phyloP scores from a whole-genome alignment of 30 jellyfish, hydroid and myxozoan genomes.

The Turritopsis dohrnii region DNA sequence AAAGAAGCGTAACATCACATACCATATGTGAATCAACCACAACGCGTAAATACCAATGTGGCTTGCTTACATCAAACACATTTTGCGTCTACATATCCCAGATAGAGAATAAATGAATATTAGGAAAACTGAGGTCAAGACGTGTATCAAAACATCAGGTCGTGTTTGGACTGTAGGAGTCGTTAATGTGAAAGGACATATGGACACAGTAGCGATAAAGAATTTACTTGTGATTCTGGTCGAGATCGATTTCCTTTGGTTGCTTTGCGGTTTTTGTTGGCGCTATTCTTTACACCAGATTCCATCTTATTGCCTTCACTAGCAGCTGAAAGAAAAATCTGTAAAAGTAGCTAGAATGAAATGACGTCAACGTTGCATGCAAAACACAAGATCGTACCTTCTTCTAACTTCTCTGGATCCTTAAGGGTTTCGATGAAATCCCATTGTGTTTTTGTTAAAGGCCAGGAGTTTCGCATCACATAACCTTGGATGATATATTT shows the following conservation, averaged over 20 bases:
- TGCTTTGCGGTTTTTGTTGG: slow-evolving; percentile 7
- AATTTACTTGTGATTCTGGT: slow-evolving; percentile 36
- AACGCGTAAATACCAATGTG: slow-evolving; percentile 81
- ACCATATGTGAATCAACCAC: slow-evolving; percentile 74
- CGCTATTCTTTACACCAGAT: neutral
- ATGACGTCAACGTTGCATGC: neutral
- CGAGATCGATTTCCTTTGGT: slow-evolving; percentile 16
- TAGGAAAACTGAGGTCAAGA: too few relatives aligned
- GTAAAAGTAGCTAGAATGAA: neutral
- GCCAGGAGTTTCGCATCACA: slow-evolving; percentile 84
- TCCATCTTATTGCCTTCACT: neutral
- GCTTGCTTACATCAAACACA: slow-evolving; percentile 50
- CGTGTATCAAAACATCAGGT: too few relatives aligned
- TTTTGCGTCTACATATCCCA: slow-evolving; percentile 14
- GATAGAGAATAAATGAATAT: too few relatives aligned
- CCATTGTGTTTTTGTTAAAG: slow-evolving; percentile 84
- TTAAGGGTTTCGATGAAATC: slow-evolving; percentile 36
- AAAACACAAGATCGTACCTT: neutral
- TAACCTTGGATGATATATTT: slow-evolving; percentile 74
- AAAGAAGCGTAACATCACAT: too few relatives aligned
- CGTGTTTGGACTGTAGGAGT: too few relatives aligned
- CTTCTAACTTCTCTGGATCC: neutral
- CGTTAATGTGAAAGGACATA: too few relatives aligned
- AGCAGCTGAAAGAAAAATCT: neutral
- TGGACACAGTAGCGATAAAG: too few relatives aligned